These are phyloP conservation scores for Pseudanteris insignis DNA, from an alignment of 2,888 invertebrate genomes.

Conservation along the genomic window DNA sequence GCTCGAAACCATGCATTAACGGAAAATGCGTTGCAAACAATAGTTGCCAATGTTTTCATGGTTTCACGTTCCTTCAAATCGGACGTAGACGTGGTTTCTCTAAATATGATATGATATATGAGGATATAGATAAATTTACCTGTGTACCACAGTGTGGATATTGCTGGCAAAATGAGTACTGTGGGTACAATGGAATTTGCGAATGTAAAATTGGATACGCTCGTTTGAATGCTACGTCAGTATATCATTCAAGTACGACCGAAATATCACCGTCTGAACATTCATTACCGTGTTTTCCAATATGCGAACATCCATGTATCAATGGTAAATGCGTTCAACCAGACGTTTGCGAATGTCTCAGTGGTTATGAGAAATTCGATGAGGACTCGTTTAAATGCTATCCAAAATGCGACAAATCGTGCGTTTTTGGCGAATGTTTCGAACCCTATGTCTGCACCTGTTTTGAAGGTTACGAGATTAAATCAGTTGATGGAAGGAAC, in stretches of 20 bases:
- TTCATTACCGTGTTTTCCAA: conserved; percentile 59
- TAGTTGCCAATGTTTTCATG: conserved; percentile 62
- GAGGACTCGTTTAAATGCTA: conserved; percentile 62
- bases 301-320: conserved; percentile 63
- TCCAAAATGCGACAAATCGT: conserved; percentile 65
- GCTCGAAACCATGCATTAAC: conserved; percentile 64
- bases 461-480: conserved; percentile 24
- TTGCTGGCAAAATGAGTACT: conserved; percentile 71
- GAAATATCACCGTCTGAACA: conserved; percentile 66
- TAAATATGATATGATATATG: neutral
- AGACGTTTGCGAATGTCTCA: conserved; percentile 60
- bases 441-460: conserved; percentile 45
- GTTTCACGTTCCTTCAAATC: conserved; percentile 65
- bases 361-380: conserved; percentile 65
- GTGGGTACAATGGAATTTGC: conserved; percentile 75
- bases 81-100: neutral
- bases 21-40: conserved; percentile 67
- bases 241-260: neutral
- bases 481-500: neutral
- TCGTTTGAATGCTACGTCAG: too few species aligned
- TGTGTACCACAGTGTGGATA: conserved; percentile 74
- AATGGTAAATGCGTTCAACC: conserved; percentile 67
- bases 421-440: conserved; percentile 18
- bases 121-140: conserved; percentile 49
- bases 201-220: neutral